phyloP scores from a whole-genome alignment of 2,888 invertebrate species.

The Lasioglossum lativentre region DNA sequence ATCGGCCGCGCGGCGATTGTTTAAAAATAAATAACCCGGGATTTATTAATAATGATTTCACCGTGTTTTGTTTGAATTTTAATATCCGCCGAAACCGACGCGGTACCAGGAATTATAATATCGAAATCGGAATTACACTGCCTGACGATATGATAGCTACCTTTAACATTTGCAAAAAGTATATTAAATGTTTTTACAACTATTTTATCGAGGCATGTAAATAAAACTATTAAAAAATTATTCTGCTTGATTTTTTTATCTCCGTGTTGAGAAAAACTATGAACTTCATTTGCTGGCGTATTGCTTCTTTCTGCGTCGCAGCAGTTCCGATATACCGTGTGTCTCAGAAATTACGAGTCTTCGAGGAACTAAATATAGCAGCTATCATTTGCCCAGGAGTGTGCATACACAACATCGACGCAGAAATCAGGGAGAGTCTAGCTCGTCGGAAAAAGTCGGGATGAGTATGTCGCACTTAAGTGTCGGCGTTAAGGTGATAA shows the following conservation, averaged over 20 bases:
- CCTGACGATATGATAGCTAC: neutral
- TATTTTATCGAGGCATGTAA: too few species aligned
- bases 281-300: too few species aligned
- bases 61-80: slow-evolving; percentile 1
- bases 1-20: slow-evolving; percentile 4
- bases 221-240: too few species aligned
- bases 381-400: neutral
- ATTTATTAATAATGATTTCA: slow-evolving; percentile 3
- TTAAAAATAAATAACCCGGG: slow-evolving; percentile 1
- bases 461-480: slow-evolving; percentile 38
- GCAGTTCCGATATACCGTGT: neutral
- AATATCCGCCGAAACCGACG: neutral
- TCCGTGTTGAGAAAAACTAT: too few species aligned
- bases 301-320: neutral
- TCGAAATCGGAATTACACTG: neutral
- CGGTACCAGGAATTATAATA: neutral
- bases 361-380: neutral
- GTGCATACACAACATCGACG: neutral
- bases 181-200: too few species aligned
- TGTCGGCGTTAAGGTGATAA: slow-evolving; percentile 33
- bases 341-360: neutral
- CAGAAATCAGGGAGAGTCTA: neutral
- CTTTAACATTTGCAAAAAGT: neutral
- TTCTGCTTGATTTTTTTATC: too few species aligned
- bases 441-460: slow-evolving; percentile 14